Percentiles rank a stretch among this genome's conserved stretches.
Conservation (phyloP, 1,140 invertebrate species). For the Acromyrmex echinatior region DNA sequence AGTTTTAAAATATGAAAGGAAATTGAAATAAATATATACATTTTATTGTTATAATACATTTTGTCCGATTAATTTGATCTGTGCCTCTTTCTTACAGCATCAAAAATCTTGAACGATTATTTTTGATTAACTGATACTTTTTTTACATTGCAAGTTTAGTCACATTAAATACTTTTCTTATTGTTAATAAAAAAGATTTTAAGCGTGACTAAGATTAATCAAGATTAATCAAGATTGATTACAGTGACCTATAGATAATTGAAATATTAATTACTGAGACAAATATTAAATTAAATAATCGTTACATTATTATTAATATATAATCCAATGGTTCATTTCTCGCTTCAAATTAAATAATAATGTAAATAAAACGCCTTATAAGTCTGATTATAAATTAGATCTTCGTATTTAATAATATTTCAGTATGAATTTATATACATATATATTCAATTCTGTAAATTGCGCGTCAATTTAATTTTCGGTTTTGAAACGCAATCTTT, state of each 20-base stretch:
- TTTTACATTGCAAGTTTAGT: neutral
- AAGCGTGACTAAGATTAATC: neutral
- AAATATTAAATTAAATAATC: conserved; percentile 11
- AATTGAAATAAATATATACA: neutral
- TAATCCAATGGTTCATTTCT: neutral
- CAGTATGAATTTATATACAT: too few species aligned
- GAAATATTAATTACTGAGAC: neutral
- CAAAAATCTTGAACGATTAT: neutral
- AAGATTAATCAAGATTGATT: neutral
- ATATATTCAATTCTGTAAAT: too few species aligned
- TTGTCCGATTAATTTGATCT: neutral
- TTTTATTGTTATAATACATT: neutral
- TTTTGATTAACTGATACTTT: neutral
- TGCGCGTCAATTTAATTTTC: too few species aligned
- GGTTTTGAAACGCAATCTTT: too few species aligned
- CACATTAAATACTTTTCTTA: neutral
- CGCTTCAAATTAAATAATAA: neutral
- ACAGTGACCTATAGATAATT: neutral
- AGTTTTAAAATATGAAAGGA: neutral
- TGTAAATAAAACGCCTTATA: too few species aligned
- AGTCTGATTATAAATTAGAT: too few species aligned
- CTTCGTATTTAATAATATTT: too few species aligned
- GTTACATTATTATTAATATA: conserved; percentile 21
- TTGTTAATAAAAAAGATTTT: neutral
- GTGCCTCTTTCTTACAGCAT: too few species aligned